These are phyloP conservation scores for Drosophila stalkeri DNA, from an alignment of 2,888 invertebrate species.

Conservation along the genomic window DNA sequence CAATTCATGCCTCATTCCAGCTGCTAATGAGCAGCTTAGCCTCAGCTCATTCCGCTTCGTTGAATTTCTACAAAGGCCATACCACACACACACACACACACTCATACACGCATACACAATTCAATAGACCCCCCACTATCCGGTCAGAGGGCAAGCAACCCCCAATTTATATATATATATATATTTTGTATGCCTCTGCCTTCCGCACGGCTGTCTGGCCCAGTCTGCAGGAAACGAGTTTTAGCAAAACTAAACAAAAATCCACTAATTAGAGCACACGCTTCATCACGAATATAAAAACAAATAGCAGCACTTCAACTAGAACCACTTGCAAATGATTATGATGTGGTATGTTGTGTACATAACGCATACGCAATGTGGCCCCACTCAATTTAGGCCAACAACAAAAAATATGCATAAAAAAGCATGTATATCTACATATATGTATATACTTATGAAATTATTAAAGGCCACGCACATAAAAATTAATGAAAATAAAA, in stretches of 20 bases:
- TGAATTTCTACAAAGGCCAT: slow-evolving; percentile 52
- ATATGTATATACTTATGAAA: slow-evolving; percentile 8
- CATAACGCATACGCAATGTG: slow-evolving; percentile 59
- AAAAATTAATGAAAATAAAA: slow-evolving; percentile 42
- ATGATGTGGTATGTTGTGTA: slow-evolving; percentile 42
- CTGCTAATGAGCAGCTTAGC: slow-evolving; percentile 57
- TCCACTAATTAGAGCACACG: slow-evolving; percentile 61
- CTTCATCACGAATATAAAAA: slow-evolving; percentile 37
- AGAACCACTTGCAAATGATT: slow-evolving; percentile 36
- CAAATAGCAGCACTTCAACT: slow-evolving; percentile 31
- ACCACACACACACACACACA: slow-evolving; percentile 8
- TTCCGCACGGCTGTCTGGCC: not conserved
- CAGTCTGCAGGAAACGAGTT: slow-evolving; percentile 36
- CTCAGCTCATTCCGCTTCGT: slow-evolving; percentile 57
- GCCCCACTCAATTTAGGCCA: slow-evolving; percentile 42
- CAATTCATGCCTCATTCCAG: slow-evolving; percentile 11
- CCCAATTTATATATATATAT: slow-evolving; percentile 27
- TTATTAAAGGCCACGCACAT: slow-evolving; percentile 55
- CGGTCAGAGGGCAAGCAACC: slow-evolving; percentile 39
- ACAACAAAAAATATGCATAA: slow-evolving; percentile 24
- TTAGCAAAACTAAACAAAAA: slow-evolving; percentile 65
- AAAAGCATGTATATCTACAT: slow-evolving; percentile 7
- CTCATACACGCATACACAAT: slow-evolving; percentile 28
- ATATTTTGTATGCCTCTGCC: slow-evolving; percentile 4
- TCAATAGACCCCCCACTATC: slow-evolving; percentile 12